Conservation (phyloP, 2,888 invertebrate genomes). For the Phymatocera aterrima region DNA sequence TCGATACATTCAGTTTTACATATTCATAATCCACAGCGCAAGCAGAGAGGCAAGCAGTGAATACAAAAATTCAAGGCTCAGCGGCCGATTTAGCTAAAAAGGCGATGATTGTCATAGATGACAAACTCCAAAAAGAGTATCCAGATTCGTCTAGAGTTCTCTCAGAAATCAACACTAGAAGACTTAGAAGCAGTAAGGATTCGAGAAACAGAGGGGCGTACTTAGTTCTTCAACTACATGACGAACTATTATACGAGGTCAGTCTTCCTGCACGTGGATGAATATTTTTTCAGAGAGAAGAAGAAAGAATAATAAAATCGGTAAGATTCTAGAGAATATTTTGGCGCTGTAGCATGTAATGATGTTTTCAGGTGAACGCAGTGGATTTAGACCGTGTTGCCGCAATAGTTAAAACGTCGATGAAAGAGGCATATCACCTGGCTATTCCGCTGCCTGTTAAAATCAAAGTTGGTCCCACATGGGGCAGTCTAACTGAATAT, state of each 20-base stretch:
- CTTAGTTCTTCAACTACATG: constrained; percentile 94
- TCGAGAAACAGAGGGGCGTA: constrained; percentile 75
- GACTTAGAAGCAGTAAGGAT: constrained; percentile 60
- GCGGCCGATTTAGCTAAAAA: constrained; percentile 97
- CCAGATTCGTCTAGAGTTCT: constrained; percentile 61
- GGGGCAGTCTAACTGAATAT: constrained; percentile 81
- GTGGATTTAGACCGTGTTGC: constrained; percentile 78
- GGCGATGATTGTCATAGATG: constrained; percentile 89
- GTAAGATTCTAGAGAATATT: background rate
- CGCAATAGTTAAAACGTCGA: constrained; percentile 82
- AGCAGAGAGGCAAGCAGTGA: constrained; percentile 97
- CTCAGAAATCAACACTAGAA: constrained; percentile 54
- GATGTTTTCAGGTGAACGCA: constrained; percentile 77
- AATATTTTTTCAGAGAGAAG: too few species aligned
- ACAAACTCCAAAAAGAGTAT: constrained; percentile 76
- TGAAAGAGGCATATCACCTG: constrained; percentile 87
- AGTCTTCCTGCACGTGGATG: constrained; percentile 51
- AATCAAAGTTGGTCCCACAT: constrained; percentile 87
- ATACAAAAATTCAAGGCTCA: constrained; percentile 96
- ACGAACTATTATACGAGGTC: constrained; percentile 95
- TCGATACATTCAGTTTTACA: constrained; percentile 31
- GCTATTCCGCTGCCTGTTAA: constrained; percentile 92
- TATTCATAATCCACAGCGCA: constrained; percentile 77
- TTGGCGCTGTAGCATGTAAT: background rate
- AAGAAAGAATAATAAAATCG: constrained; percentile 8